Evolutionary conservation across 2,113 vertebrate species (phyloP), one percentile per base, ranked within the genome.

Genomic region (Ailuropoda melanoleuca): DNA sequence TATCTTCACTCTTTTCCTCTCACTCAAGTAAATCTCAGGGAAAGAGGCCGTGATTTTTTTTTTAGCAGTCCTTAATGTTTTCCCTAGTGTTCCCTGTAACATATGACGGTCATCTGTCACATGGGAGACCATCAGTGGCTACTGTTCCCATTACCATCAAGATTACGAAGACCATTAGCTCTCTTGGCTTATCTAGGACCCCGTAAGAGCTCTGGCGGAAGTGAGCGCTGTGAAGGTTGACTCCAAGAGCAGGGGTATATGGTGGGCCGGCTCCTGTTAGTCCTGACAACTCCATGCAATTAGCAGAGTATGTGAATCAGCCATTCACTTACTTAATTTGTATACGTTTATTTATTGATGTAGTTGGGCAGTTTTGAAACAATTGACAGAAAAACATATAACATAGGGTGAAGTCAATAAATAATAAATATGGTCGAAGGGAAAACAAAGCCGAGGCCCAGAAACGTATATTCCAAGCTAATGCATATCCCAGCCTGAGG

Each of bases 11-110:
- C 48, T 89, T 89, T 78, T 29, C 31, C 29, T 74, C 19, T 93
- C 46, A 64, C 21, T 92, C 80, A 84, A 77, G 26, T 68, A 91
- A 70, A 43, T 72, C 66, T 29, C 31, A 62, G 17, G 19, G 62
- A 90, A 88, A 88, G 56, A 91, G 31, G 31, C 64, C 91, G 11
- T 91, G 68, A 60, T 24, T 95, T 84, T 87, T 92, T 66, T 95
- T 83, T 66, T 66, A 7, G 31, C 39, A 11, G 39, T 81, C 24
- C 12, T 70, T 75, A 80, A 4, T 93, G 24, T 72, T 88, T 95
- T 34, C 64, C 26, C 43, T 18, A 48, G 29, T 72, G 83, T 96
- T 66, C 29, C 66, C 46, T 80, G 50, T 72, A 60, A 31, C 12
- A 26, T 50, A 50, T 91, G 66, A 43, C 81, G 56, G n/a, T 56